Evolutionary conservation across 1,140 invertebrate species (phyloP).

Genomic region (Ctenoplectra terminalis): DNA sequence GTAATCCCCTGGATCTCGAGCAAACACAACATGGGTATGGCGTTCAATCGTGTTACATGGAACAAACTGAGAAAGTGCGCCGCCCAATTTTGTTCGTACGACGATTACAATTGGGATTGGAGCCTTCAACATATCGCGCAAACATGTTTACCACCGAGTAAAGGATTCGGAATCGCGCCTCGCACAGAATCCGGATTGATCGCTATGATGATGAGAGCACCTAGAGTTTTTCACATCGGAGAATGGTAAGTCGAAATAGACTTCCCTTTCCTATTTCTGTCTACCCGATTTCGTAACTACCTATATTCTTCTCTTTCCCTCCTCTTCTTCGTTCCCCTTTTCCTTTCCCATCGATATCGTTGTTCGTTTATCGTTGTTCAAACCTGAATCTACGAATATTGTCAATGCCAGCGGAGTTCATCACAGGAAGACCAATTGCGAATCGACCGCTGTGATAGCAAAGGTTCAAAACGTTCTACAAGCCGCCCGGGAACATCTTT

Average conservation of each 20-base stretch:
- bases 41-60: conserved; percentile 95
- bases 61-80: conserved; percentile 91
- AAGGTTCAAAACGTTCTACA: conserved; percentile 92
- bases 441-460: conserved; percentile 92
- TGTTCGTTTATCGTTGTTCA: neutral
- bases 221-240: conserved; percentile 98
- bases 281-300: too few species aligned
- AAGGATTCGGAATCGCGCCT: conserved; percentile 73
- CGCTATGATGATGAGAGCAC: conserved; percentile 94
- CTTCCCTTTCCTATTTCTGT: too few species aligned
- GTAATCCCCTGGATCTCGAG: conserved; percentile 97
- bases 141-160: conserved; percentile 89
- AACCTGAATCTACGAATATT: neutral
- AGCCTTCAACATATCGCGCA: conserved; percentile 96
- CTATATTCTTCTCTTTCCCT: too few species aligned
- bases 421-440: conserved; percentile 97
- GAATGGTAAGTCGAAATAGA: conserved; percentile 90
- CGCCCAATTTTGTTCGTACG: conserved; percentile 96
- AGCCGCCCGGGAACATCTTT: conserved; percentile 91
- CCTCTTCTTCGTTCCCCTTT: neutral
- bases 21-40: conserved; percentile 99
- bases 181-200: conserved; percentile 85
- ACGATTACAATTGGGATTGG: conserved; percentile 99
- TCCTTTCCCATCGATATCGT: neutral
- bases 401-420: conserved; percentile 93